These are phyloP conservation scores for Anguilla japonica DNA, from an alignment of 2,113 vertebrate genomes.

Conservation along the genomic window DNA sequence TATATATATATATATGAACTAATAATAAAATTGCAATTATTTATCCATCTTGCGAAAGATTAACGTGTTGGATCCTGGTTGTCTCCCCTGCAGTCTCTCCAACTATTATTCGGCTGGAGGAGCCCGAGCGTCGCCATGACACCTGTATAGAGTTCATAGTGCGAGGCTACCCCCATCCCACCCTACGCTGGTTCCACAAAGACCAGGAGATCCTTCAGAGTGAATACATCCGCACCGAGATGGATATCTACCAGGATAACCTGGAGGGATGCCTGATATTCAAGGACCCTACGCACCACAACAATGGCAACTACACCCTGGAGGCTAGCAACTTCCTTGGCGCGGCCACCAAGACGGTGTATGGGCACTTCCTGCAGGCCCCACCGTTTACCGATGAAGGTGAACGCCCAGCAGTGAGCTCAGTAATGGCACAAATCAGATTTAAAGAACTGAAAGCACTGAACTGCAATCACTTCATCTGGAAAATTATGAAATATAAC, in stretches of 20 bases:
- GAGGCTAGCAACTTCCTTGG: slow-evolving; percentile 88
- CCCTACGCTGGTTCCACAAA: slow-evolving; percentile 86
- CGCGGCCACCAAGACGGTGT: slow-evolving; percentile 85
- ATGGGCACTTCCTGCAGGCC: slow-evolving; percentile 86
- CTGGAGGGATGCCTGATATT: slow-evolving; percentile 93
- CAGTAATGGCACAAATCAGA: too few species aligned
- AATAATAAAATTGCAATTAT: background rate
- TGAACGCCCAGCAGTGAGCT: slow-evolving; percentile 34
- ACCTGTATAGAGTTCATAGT: slow-evolving; percentile 95
- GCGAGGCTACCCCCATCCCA: slow-evolving; percentile 87
- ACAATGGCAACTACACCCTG: slow-evolving; percentile 97
- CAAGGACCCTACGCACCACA: slow-evolving; percentile 92
- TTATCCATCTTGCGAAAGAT: too few species aligned
- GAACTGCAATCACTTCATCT: too few species aligned
- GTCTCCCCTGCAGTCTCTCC: slow-evolving; percentile 80
- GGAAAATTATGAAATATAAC: background rate
- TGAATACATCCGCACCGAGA: slow-evolving; percentile 83
- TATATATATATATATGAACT: background rate
- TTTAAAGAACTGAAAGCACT: too few species aligned
- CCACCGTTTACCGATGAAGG: slow-evolving; percentile 62
- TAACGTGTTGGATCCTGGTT: background rate
- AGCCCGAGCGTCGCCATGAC: slow-evolving; percentile 85
- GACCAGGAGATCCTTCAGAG: slow-evolving; percentile 79
- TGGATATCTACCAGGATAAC: slow-evolving; percentile 85
- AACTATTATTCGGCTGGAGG: slow-evolving; percentile 83